Percentiles rank a stretch among this genome's conserved stretches.
phyloP scores from a whole-genome alignment of 2,113 vertebrate genomes.

The Ptyas mucosa region DNA sequence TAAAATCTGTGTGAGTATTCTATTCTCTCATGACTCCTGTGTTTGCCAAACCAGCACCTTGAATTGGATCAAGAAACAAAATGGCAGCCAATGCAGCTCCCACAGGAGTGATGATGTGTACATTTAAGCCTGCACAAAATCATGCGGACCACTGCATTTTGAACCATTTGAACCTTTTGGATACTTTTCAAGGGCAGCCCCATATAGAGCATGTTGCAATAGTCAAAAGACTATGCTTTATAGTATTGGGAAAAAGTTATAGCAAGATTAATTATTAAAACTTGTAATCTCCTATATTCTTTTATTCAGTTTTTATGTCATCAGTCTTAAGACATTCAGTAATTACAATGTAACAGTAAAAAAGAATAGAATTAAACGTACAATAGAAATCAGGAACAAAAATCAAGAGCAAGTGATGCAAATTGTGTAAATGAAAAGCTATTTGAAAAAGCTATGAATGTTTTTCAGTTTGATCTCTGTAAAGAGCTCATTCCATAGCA shows the following conservation, averaged over 20 bases:
- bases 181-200: too few species aligned
- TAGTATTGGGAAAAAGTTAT: not conserved
- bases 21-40: slow-evolving; percentile 28
- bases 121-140: too few species aligned
- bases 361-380: not conserved
- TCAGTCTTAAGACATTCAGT: too few species aligned
- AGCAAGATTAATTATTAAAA: not conserved
- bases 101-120: too few species aligned
- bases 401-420: not conserved
- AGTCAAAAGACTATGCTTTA: not conserved
- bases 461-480: not conserved
- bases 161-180: too few species aligned
- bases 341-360: not conserved
- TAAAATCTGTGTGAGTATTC: slow-evolving; percentile 59
- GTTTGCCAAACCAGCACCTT: not conserved
- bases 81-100: too few species aligned
- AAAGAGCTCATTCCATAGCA: not conserved
- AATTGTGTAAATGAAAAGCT: not conserved
- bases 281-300: not conserved
- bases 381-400: not conserved
- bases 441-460: not conserved
- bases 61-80: too few species aligned
- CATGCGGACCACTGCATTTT: too few species aligned
- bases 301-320: not conserved
- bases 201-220: too few species aligned